Evolutionary conservation across 2,797 vertebrate species (phyloP).

Genomic region (Pseudomugil tenellus): DNA sequence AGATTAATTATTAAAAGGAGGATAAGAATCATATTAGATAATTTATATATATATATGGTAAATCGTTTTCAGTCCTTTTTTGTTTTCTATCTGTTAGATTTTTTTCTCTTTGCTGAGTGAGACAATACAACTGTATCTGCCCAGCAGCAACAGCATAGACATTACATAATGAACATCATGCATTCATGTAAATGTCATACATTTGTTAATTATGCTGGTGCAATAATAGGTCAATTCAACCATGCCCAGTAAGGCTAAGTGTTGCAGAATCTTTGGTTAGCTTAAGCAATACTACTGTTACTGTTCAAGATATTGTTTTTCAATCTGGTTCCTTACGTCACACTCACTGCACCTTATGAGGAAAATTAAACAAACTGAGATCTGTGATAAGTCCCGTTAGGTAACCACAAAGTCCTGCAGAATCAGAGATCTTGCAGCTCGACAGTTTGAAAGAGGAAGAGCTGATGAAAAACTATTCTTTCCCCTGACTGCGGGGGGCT

Average conservation of each 20-base stretch:
- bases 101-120: conserved; percentile 21
- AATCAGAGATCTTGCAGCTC: background rate
- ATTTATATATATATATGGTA: background rate
- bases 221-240: conserved; percentile 28
- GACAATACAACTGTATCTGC: conserved; percentile 21
- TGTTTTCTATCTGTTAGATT: background rate
- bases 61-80: background rate
- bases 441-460: background rate
- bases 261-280: background rate
- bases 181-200: conserved; percentile 47
- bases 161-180: conserved; percentile 61
- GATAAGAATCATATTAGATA: background rate
- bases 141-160: conserved; percentile 46
- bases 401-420: background rate
- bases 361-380: background rate
- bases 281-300: background rate
- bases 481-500: too few relatives aligned
- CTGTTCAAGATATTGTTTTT: background rate
- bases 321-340: background rate
- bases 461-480: background rate
- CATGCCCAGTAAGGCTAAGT: background rate
- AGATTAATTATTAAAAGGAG: conserved; percentile 11
- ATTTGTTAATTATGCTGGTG: conserved; percentile 36
- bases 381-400: background rate
- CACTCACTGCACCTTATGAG: background rate